Percentiles rank a stretch among this genome's conserved stretches.
Evolutionary conservation across 2,113 vertebrate species (phyloP).

Genomic region (Orcinus orca): DNA sequence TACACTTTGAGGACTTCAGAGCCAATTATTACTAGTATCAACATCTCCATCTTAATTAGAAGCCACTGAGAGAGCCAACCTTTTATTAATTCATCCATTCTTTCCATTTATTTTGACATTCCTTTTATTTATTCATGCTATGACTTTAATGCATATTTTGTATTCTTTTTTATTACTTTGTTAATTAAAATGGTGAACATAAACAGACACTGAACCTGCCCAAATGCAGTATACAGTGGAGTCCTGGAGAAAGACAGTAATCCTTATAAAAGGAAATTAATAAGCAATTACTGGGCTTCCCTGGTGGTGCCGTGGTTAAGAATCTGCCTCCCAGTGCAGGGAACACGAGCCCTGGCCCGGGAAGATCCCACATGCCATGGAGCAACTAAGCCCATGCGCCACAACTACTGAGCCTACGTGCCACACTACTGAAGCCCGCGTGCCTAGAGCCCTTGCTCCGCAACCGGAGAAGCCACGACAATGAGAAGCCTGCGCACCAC

Average conservation of each 20-base stretch:
- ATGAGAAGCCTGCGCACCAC: too few species aligned
- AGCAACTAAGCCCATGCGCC: too few species aligned
- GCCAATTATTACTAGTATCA: neutral
- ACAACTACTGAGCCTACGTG: too few species aligned
- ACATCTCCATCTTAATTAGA: neutral
- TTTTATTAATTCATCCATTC: neutral
- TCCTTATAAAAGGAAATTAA: neutral
- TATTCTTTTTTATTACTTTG: neutral
- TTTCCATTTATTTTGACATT: neutral
- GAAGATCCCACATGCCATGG: too few species aligned
- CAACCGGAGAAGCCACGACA: too few species aligned
- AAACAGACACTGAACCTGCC: neutral
- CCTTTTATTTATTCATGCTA: neutral
- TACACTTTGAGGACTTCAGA: neutral
- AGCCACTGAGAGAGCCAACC: neutral
- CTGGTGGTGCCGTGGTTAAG: too few species aligned
- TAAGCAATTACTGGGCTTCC: neutral
- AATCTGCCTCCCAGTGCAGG: too few species aligned
- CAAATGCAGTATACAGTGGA: neutral
- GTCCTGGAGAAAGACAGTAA: neutral
- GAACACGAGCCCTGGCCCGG: too few species aligned
- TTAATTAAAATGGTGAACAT: neutral
- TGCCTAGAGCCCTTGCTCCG: too few species aligned
- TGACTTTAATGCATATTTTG: neutral
- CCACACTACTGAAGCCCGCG: too few species aligned